These are phyloP conservation scores for Alaudala cheleensis DNA, from an alignment of 2,113 vertebrate species.

Conservation along the genomic window DNA sequence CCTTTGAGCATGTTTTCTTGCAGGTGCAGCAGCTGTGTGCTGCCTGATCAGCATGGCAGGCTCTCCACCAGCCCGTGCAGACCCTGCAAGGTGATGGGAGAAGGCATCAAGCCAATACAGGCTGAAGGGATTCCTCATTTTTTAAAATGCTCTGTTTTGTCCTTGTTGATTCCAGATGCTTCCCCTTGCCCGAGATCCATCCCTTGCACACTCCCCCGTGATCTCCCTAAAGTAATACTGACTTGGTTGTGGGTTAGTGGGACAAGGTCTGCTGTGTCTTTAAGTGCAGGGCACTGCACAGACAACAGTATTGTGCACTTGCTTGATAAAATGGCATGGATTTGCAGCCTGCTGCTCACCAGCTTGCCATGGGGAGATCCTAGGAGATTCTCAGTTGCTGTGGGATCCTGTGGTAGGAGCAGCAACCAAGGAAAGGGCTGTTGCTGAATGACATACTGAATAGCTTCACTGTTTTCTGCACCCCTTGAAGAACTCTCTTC, in stretches of 20 bases:
- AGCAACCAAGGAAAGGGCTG: neutral
- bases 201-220: rapidly evolving
- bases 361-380: neutral
- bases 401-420: neutral
- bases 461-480: neutral
- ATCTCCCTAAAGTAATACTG: neutral
- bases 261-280: neutral
- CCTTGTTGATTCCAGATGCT: neutral
- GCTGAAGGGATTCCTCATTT: neutral
- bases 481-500: neutral
- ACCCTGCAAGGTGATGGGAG: neutral
- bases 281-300: neutral
- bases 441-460: neutral
- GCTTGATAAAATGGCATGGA: neutral
- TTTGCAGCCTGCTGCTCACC: neutral
- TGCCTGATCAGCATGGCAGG: neutral
- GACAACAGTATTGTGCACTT: neutral
- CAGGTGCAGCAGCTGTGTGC: neutral
- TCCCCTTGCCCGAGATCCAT: neutral
- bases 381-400: neutral
- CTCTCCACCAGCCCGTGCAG: too few relatives aligned
- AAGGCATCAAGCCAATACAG: rapidly evolving
- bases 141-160: neutral
- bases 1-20: neutral
- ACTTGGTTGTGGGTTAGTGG: neutral